A percentile compares a stretch with the other conserved stretches of the same genome.
Conservation (phyloP, 2,888 invertebrate species). For the Stramonita haemastoma region DNA sequence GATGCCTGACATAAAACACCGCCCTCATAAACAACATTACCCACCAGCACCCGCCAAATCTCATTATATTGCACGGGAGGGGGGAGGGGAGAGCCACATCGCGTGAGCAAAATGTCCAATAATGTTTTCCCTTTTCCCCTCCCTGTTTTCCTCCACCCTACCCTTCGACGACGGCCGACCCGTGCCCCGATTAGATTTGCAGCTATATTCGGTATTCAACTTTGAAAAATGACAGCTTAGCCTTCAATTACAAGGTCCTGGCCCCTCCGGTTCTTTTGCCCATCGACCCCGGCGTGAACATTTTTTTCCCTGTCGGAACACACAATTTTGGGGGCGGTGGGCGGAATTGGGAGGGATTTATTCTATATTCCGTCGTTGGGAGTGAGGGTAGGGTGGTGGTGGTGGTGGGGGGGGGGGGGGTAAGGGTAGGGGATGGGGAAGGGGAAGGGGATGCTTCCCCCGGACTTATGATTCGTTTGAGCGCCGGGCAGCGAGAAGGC, state of each 20-base stretch:
- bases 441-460: not conserved
- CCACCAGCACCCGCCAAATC: conserved; percentile 18
- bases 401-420: not conserved
- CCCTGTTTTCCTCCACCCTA: not conserved
- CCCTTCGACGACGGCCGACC: not conserved
- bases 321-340: conserved; percentile 34
- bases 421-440: not conserved
- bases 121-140: conserved; percentile 8
- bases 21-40: conserved; percentile 34
- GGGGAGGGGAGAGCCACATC: not conserved
- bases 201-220: conserved; percentile 46
- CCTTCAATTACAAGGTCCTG: conserved; percentile 46
- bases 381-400: not conserved
- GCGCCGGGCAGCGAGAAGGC: conserved; percentile 31
- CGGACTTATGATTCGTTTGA: conserved; percentile 42
- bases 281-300: conserved; percentile 8
- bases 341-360: conserved; percentile 2
- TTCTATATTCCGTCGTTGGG: not conserved
- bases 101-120: conserved; percentile 33
- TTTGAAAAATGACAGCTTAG: conserved; percentile 53
- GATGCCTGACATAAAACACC: conserved; percentile 34
- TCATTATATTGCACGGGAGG: conserved; percentile 32
- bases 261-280: not conserved
- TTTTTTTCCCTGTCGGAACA: conserved; percentile 40
- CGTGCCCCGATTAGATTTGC: conserved; percentile 40